Percentiles rank a stretch among this genome's conserved stretches.
Conservation (phyloP, 2,113 vertebrate species). For the Struthio camelus region DNA sequence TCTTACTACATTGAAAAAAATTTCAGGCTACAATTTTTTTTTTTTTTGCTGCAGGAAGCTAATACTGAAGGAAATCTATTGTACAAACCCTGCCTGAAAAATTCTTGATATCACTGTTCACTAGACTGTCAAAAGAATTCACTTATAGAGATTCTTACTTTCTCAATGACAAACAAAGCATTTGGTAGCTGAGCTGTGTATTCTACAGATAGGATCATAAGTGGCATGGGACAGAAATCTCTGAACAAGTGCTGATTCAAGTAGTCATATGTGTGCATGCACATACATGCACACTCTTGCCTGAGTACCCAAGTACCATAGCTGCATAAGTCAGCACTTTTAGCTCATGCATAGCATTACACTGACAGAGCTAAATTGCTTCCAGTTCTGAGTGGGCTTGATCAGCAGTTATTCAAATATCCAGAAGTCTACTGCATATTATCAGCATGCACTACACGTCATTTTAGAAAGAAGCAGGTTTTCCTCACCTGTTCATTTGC, state of each 20-base stretch:
- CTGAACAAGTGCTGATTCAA: neutral
- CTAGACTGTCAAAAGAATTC: neutral
- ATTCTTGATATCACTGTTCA: neutral
- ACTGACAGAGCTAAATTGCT: neutral
- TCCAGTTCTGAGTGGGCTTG: neutral
- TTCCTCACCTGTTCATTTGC: neutral
- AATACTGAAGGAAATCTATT: neutral
- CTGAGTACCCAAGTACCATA: neutral
- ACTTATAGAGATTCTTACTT: neutral
- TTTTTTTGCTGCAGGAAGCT: neutral
- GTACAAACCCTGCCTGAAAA: neutral
- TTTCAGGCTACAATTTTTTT: neutral
- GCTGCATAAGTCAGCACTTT: neutral
- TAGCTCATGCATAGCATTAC: neutral
- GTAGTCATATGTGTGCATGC: neutral
- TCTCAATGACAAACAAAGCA: neutral
- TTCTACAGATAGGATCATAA: neutral
- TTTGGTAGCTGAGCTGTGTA: neutral
- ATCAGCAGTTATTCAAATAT: neutral
- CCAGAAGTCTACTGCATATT: neutral
- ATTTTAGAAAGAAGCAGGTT: neutral
- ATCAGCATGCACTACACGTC: neutral
- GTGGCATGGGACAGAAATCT: neutral
- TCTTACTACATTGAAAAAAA: neutral
- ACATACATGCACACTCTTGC: too few relatives aligned